Percentiles rank a stretch among this genome's conserved stretches.
These are phyloP conservation scores for Hemibagrus wyckioides DNA, from an alignment of 2,113 vertebrate genomes.

Conservation along the genomic window DNA sequence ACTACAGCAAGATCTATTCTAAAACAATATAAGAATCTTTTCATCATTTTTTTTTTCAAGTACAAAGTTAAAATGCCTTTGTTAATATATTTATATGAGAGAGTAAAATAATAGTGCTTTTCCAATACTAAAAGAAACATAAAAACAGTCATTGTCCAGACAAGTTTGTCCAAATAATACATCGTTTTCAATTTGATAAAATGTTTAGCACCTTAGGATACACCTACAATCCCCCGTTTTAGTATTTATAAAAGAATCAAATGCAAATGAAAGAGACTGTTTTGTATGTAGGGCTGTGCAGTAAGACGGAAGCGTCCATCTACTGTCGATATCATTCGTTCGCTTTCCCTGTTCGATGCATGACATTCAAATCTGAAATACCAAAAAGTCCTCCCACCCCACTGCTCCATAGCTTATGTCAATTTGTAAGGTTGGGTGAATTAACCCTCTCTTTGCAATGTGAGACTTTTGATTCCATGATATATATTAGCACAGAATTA, in stretches of 20 bases:
- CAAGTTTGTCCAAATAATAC: conserved; percentile 83
- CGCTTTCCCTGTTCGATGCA: conserved; percentile 39
- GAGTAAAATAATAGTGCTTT: conserved; percentile 95
- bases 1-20: conserved; percentile 97
- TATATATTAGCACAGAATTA: conserved; percentile 82
- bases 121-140: conserved; percentile 89
- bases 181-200: conserved; percentile 93
- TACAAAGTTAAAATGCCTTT: conserved; percentile 99
- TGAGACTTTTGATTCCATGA: conserved; percentile 66
- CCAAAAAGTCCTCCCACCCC: conserved; percentile 63
- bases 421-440: conserved; percentile 59
- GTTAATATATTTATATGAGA: conserved; percentile 92
- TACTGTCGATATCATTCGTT: conserved; percentile 65
- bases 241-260: conserved; percentile 68
- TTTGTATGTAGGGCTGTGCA: conserved; percentile 81
- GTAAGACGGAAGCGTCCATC: conserved; percentile 72
- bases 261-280: conserved; percentile 59
- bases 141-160: conserved; percentile 94
- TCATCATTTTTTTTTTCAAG: conserved; percentile 90
- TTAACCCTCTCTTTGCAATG: conserved; percentile 61
- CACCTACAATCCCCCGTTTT: conserved; percentile 81
- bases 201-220: conserved; percentile 96
- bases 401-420: conserved; percentile 68
- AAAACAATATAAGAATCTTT: conserved; percentile 94
- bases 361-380: conserved; percentile 58